phyloP scores from a whole-genome alignment of 35 echinoderm and acorn worm genomes.

The Nesometra sesokonis region DNA sequence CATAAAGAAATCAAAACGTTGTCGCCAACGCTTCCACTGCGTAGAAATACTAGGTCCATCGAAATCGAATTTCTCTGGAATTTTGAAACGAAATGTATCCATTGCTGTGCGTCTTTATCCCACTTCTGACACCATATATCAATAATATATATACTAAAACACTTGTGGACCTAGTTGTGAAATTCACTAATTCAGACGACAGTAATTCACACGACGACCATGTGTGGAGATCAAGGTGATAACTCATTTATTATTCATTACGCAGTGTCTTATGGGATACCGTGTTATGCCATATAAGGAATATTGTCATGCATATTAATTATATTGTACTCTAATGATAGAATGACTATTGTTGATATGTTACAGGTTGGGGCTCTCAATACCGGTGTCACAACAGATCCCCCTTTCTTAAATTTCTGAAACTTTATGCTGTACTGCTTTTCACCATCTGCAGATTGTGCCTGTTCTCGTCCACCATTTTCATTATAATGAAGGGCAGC shows the following conservation, averaged over 20 bases:
- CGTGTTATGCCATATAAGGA: too few relatives aligned
- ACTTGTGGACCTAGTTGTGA: too few relatives aligned
- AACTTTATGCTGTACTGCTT: neutral
- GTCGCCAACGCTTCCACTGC: neutral
- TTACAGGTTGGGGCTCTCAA: neutral
- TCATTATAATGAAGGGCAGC: constrained; percentile 3
- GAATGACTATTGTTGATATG: neutral
- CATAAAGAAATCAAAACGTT: too few relatives aligned
- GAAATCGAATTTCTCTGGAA: neutral
- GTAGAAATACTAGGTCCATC: neutral
- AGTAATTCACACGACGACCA: too few relatives aligned
- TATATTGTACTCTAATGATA: neutral
- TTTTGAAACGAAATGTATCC: too few relatives aligned
- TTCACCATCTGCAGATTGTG: neutral
- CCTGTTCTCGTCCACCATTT: neutral
- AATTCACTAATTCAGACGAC: too few relatives aligned
- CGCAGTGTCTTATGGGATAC: too few relatives aligned
- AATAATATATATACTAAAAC: too few relatives aligned
- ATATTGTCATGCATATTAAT: too few relatives aligned
- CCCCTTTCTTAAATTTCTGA: neutral
- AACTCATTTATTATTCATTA: too few relatives aligned
- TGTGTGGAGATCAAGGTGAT: too few relatives aligned
- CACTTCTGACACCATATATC: neutral
- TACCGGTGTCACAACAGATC: neutral
- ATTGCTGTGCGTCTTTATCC: too few relatives aligned